phyloP scores from a whole-genome alignment of 2,113 vertebrate genomes.

The Circaetus gallicus region DNA sequence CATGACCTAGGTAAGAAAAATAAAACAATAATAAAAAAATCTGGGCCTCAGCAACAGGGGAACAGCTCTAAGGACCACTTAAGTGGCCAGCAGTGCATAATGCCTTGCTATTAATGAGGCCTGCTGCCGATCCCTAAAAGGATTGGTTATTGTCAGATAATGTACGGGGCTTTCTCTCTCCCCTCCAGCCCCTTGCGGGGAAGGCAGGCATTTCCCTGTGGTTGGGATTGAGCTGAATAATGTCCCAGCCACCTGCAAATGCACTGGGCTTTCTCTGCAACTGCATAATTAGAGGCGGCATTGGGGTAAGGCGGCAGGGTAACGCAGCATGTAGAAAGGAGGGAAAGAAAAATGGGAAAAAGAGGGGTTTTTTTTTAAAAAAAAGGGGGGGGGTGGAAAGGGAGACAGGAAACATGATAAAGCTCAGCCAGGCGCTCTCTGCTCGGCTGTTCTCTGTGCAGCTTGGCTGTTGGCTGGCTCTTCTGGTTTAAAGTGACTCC shows the following conservation, averaged over 20 bases:
- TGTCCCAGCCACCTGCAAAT: neutral
- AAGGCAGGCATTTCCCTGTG: slow-evolving; percentile 13
- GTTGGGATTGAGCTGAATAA: neutral
- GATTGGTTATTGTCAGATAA: neutral
- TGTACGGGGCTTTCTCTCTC: neutral
- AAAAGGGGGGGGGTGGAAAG: neutral
- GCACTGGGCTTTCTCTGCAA: neutral
- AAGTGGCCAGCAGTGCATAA: neutral
- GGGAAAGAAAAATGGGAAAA: neutral
- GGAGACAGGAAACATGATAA: slow-evolving; percentile 9
- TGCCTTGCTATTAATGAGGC: neutral
- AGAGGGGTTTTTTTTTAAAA: accelerated
- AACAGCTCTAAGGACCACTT: neutral
- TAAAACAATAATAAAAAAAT: neutral
- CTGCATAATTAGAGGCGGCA: neutral
- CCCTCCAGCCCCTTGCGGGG: neutral
- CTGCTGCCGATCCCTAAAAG: neutral
- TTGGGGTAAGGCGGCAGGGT: neutral
- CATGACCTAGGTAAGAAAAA: neutral
- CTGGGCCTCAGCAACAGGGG: neutral
- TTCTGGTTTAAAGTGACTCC: slow-evolving; percentile 79
- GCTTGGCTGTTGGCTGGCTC: slow-evolving; percentile 65
- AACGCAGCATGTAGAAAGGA: neutral
- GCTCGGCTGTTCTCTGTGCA: neutral
- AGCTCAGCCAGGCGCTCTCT: neutral